Evolutionary conservation across 1,140 invertebrate genomes (phyloP), one percentile per base, ranked within the genome.

Genomic region (Habropoda laboriosa): DNA sequence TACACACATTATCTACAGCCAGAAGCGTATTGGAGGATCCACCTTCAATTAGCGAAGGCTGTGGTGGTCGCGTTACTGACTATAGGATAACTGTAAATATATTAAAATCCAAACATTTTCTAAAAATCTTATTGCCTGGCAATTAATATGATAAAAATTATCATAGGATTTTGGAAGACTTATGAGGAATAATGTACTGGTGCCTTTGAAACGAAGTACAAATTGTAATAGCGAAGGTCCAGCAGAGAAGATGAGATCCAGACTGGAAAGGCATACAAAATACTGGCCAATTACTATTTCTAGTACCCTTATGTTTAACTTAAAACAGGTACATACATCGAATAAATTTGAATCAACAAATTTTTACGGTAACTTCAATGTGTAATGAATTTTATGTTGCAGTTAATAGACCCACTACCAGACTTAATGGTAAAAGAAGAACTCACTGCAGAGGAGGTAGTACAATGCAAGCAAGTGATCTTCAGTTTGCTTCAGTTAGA

Each of bases 261-360:
- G 95, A 61, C 87, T 99, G 0, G 95, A 96, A 60, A 93, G 97
- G 40, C 94, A 96, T 78, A 98, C 98, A 0, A 95, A 96, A 63
- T 98, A 98, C 92, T 99, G 98, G 97, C 98, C 98, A 0, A 94
- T 99, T 63, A 98, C 97, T 8, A 97, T 98, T 61, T 97, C 96
- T 21, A 96, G 97, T 6, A 98, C 98, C 0, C 95, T 98, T 16
- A 96, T 99, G 84, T 99, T 97, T 87, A 98, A 98, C 89, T 93
- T 98, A 76, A 95, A 95, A 89, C 95, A 96, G 72, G 96, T 97
- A 93, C 93, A 64, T 49, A 49, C 27, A 47, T 18, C 12, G 47
- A n/a, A 67, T 21, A 32, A 67, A 55, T 74, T 61, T 55, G 21
- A 49, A 53, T 76, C 42, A 49, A 77, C 35, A 18, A 30, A 73